Evolutionary conservation across 2,113 vertebrate genomes (phyloP), one percentile per base, ranked within the genome.

Genomic region (Notothenia rossii): DNA sequence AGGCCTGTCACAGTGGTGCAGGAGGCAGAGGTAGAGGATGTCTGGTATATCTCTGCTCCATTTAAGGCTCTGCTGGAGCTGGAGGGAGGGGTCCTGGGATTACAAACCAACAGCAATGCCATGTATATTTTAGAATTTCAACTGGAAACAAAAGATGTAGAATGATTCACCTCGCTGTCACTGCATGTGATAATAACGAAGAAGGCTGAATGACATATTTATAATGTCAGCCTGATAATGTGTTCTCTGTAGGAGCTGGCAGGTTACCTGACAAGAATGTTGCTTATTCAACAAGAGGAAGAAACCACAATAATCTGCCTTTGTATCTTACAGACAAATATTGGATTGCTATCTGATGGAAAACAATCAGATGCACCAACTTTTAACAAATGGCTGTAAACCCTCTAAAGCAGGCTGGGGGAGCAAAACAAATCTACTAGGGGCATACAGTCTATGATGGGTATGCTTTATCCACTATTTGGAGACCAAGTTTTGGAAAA

Each of bases 41-140:
- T 60, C 69, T 58, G 33, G 54, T 82, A 62, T 83, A 59, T 45
- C 74, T 76, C 49, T 49, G 54, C 48, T 71, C 54, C 70, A 48
- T 74, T 75, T 69, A 46, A 60, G 54, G 43, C 20, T 8, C 59
- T 45, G 54, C 43, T 70, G 40, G 56, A 59, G 13, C n/a, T 12
- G 11, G 40, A 29, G 1, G 13, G 33, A 25, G 22, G 11, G 18
- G 36, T 20, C 7, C 43, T 58, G 25, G 17, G 51, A 61, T 25
- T 65, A 18, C 55, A 65, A 53, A 61, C 17, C 3, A 61, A 65
- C 51, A 69, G 25, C 29, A 14, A 11, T 17, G 10, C 7, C 29
- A 36, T 64, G 18, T 10, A 51, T 18, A 33, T 77, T 66, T 49
- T 13, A 22, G 7, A 67, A 72, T 43, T 61, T 40, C 36, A 56